Evolutionary conservation across 2,113 vertebrate species (phyloP).

Genomic region (Pterocles gutturalis): DNA sequence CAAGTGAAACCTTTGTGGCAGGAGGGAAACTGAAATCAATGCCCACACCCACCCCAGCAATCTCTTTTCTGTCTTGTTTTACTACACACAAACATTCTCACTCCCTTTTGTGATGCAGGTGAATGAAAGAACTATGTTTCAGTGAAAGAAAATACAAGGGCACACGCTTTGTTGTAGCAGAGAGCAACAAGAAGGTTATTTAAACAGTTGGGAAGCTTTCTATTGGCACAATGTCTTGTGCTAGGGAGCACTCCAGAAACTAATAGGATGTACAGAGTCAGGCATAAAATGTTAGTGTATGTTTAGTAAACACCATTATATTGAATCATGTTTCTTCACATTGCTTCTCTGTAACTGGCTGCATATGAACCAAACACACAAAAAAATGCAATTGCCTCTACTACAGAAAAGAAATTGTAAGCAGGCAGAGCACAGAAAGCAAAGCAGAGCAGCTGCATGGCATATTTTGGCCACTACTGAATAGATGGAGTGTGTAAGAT

Average conservation of each 20-base stretch:
- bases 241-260: neutral
- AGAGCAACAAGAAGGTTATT: neutral
- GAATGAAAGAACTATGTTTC: neutral
- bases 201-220: neutral
- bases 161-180: neutral
- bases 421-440: neutral
- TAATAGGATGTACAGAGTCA: neutral
- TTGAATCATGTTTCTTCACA: neutral
- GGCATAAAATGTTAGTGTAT: neutral
- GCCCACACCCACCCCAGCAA: neutral
- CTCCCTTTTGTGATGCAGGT: neutral
- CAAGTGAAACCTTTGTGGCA: neutral
- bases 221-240: neutral
- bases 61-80: neutral
- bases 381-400: neutral
- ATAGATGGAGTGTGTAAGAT: neutral
- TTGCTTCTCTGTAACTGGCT: neutral
- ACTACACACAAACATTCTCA: neutral
- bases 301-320: neutral
- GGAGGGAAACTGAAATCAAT: neutral
- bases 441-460: neutral
- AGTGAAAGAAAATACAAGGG: neutral
- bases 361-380: neutral
- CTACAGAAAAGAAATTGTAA: neutral
- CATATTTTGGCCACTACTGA: neutral